phyloP scores from a whole-genome alignment of 2,888 invertebrate genomes.

The Germaria angustata region DNA sequence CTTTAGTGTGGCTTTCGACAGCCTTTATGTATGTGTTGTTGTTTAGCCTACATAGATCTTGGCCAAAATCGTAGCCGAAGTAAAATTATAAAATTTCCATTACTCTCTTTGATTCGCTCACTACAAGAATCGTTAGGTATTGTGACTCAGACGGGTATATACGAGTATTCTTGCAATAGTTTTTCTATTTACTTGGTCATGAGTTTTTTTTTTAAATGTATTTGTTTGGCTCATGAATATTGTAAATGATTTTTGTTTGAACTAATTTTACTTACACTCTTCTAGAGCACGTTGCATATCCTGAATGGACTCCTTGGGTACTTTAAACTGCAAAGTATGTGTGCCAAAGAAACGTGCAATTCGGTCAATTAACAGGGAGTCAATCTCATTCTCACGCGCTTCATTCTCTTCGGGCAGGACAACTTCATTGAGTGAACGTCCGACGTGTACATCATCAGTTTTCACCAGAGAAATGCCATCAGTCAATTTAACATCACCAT shows the following conservation, averaged over 20 bases:
- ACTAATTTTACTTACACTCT: conserved; percentile 88
- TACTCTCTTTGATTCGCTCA: not conserved
- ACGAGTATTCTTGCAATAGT: not conserved
- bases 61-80: conserved; percentile 8
- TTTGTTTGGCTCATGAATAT: no score
- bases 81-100: conserved; percentile 2
- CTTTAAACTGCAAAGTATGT: conserved; percentile 89
- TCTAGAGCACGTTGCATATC: conserved; percentile 89
- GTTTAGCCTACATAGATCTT: conserved; percentile 52
- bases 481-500: conserved; percentile 83
- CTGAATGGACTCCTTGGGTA: conserved; percentile 87
- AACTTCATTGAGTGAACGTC: conserved; percentile 84
- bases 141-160: no score
- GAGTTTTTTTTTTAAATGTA: no score
- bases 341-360: conserved; percentile 88
- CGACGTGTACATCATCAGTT: conserved; percentile 82
- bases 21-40: not conserved
- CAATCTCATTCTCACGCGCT: conserved; percentile 86
- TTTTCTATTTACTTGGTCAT: not conserved
- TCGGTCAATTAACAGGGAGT: conserved; percentile 87
- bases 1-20: not conserved
- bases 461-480: conserved; percentile 83
- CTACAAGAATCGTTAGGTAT: not conserved
- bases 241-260: no score
- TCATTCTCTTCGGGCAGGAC: conserved; percentile 86